Evolutionary conservation across 2,797 vertebrate genomes (phyloP).

Genomic region (Yasuhikotakia modesta): DNA sequence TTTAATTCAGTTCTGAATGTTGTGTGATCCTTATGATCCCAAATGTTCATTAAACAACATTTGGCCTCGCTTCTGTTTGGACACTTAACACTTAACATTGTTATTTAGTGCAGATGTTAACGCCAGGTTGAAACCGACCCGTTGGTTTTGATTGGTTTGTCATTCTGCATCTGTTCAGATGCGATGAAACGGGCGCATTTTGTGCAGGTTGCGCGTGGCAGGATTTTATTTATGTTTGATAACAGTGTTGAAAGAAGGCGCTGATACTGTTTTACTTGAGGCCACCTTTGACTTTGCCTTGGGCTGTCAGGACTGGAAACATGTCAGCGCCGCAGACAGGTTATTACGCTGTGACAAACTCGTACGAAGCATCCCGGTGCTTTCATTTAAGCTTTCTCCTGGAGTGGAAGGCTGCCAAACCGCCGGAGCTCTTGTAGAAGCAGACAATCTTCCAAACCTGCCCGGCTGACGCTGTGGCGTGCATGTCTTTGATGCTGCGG

Average conservation of each 20-base stretch:
- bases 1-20: no score
- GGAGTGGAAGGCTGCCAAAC: constrained; percentile 57
- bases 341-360: constrained; percentile 64
- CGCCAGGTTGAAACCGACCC: background rate
- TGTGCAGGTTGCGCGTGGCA: background rate
- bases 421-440: constrained; percentile 55
- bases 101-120: background rate
- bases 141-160: background rate
- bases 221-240: constrained; percentile 18
- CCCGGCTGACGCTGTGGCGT: constrained; percentile 48
- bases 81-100: no score
- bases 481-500: constrained; percentile 55
- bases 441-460: constrained; percentile 57
- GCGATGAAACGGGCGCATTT: background rate
- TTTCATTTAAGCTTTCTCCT: constrained; percentile 60
- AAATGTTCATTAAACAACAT: no score
- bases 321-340: constrained; percentile 59
- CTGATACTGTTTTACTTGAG: constrained; percentile 44
- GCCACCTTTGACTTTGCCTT: constrained; percentile 39
- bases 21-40: no score
- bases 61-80: no score
- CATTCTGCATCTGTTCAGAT: background rate
- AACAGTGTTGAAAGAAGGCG: constrained; percentile 20
- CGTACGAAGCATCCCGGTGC: constrained; percentile 57
- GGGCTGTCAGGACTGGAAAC: constrained; percentile 57